phyloP scores from a whole-genome alignment of 2,113 vertebrate species.

The Acrocephalus kingi region DNA sequence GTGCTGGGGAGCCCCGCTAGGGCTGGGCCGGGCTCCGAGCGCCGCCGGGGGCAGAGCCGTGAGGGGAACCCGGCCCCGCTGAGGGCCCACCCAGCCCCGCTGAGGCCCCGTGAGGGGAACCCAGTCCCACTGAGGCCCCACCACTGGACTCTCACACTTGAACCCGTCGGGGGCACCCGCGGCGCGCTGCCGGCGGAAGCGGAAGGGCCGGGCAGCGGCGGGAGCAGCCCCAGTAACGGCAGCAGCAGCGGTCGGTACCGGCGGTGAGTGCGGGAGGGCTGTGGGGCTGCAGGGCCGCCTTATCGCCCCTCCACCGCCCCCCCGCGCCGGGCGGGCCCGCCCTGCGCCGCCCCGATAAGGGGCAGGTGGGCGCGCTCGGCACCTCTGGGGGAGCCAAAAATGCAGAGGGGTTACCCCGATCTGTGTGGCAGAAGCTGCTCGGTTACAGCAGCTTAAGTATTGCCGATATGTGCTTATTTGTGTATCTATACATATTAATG shows the following conservation, averaged over 20 bases:
- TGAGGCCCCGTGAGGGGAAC: background rate
- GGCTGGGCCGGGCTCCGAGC: background rate
- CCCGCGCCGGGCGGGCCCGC: background rate
- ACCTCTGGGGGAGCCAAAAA: accelerated
- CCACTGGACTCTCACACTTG: background rate
- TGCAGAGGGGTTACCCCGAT: accelerated
- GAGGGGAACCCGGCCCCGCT: background rate
- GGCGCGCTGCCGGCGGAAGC: slow-evolving; percentile 11
- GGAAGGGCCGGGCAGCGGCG: background rate
- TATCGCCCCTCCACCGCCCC: background rate
- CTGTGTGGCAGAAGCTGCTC: accelerated
- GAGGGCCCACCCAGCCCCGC: too few relatives aligned
- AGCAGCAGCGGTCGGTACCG: accelerated
- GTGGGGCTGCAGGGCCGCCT: too few relatives aligned
- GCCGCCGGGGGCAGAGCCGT: background rate
- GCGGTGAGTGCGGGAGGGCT: background rate
- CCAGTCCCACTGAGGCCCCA: accelerated
- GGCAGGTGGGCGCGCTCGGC: background rate
- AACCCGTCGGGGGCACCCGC: background rate
- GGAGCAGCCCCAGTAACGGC: background rate
- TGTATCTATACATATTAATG: accelerated
- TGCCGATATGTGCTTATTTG: accelerated
- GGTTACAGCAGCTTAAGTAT: accelerated
- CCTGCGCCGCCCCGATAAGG: background rate
- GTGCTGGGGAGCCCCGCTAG: background rate